phyloP scores from a whole-genome alignment of 92 coral and sea anemone genomes.

The Isaurus tuberculatus region DNA sequence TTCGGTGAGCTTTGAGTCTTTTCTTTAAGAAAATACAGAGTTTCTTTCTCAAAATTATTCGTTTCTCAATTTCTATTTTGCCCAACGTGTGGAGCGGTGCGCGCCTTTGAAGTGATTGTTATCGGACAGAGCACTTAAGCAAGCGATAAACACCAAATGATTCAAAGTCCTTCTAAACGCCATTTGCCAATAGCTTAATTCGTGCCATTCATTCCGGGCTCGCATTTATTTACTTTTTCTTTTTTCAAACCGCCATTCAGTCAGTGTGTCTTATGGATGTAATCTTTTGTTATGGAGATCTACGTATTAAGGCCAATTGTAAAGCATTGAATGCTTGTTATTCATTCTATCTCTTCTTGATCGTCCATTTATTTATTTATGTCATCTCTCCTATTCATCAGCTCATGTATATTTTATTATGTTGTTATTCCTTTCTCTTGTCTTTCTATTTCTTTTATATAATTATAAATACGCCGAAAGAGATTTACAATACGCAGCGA shows the following conservation, averaged over 20 bases:
- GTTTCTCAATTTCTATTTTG: slow-evolving; percentile 51
- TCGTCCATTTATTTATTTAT: slow-evolving; percentile 99
- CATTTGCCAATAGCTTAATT: slow-evolving; percentile 79
- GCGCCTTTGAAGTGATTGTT: slow-evolving; percentile 87
- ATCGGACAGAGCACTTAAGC: slow-evolving; percentile 74
- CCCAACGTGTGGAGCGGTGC: slow-evolving; percentile 75
- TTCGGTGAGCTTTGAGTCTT: slow-evolving; percentile 33
- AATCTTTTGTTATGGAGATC: slow-evolving; percentile 99
- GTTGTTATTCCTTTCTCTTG: slow-evolving; percentile 94
- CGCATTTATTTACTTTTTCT: slow-evolving; percentile 82
- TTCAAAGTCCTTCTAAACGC: slow-evolving; percentile 80
- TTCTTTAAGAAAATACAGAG: background rate
- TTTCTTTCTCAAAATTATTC: background rate
- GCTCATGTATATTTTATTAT: slow-evolving; percentile 99
- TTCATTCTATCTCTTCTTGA: slow-evolving; percentile 98
- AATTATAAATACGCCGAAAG: slow-evolving; percentile 83
- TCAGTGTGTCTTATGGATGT: slow-evolving; percentile 96
- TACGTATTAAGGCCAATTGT: slow-evolving; percentile 94
- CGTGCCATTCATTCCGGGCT: slow-evolving; percentile 90
- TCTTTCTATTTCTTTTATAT: slow-evolving; percentile 86
- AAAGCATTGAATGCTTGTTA: slow-evolving; percentile 97
- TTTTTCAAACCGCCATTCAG: slow-evolving; percentile 87
- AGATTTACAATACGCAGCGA: slow-evolving; percentile 74
- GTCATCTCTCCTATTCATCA: slow-evolving; percentile 93
- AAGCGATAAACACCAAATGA: slow-evolving; percentile 90